phyloP scores from a whole-genome alignment of 1,140 invertebrate species.

The Caenorhabditis remanei region DNA sequence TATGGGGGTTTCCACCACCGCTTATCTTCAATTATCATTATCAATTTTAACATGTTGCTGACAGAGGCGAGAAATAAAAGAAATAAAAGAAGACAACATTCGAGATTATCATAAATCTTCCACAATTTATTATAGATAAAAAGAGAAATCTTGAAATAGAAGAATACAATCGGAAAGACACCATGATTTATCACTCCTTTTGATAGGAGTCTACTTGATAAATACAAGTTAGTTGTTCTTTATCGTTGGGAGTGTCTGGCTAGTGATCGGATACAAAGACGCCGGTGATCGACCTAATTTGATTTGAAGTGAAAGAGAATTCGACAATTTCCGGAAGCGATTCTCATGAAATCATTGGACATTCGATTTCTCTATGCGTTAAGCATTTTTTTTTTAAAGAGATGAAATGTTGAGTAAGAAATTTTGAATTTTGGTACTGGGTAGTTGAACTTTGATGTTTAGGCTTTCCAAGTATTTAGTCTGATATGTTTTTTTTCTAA shows the following conservation, averaged over 20 bases:
- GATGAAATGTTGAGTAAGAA: too few relatives aligned
- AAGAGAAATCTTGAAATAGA: background rate
- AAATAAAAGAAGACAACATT: background rate
- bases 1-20: background rate
- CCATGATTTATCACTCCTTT: background rate
- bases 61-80: background rate
- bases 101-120: constrained; percentile 33
- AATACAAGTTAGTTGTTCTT: background rate
- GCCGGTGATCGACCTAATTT: background rate
- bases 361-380: too few relatives aligned
- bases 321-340: background rate
- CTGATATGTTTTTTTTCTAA: too few relatives aligned
- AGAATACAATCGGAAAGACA: background rate
- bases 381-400: too few relatives aligned
- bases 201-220: constrained; percentile 1
- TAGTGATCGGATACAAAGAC: background rate
- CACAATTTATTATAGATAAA: constrained; percentile 8
- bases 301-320: background rate
- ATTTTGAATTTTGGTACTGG: too few relatives aligned
- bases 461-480: too few relatives aligned
- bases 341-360: background rate
- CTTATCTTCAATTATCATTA: constrained; percentile 25
- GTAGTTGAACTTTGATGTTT: too few relatives aligned
- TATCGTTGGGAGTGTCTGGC: background rate
- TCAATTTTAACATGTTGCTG: constrained; percentile 25